Evolutionary conservation across 1,140 invertebrate species (phyloP), one percentile per base, ranked within the genome.

Genomic region (Danaus plexippus): DNA sequence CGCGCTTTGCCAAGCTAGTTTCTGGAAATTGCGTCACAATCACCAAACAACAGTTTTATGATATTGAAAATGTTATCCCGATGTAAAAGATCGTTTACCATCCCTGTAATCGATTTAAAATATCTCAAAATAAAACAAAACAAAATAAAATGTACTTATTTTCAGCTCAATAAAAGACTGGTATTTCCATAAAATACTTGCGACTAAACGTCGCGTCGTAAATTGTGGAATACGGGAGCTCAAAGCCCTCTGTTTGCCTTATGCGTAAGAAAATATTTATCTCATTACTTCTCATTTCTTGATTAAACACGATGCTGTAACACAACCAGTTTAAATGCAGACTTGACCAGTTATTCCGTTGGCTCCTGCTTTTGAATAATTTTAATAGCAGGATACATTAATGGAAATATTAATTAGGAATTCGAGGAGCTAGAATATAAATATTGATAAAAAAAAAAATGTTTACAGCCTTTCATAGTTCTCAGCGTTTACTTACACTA

Each of bases 301-400:
- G 55, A 58, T 46, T 63, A 54, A 54, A 58, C 41, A 58, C 41
- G 9, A 18, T 52, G 52, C 12, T 52, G 53, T 32, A 32, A 32
- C 48, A 63, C 43, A 63, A 63, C 61, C 54, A n/a, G 61, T 63
- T 57, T 47, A 43, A 53, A 57, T 53, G 44, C 49, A 57, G 51
- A 49, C 54, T 52, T 53, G 50, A 60, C 62, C 54, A 60, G 54
- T 60, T 40, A 43, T 60, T 43, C 47, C 54, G 54, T 57, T 43
- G 46, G 48, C 40, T 22, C 46, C 54, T 60, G 13, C 56, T 43
- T 51, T 56, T 43, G 45, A 18, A 41, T 18, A 44, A 10, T 47
- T 61, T 56, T 51, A 52, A 54, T 60, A 41, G 40, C 52, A 32
- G 13, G 12, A 55, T 57, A 50, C 41, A 42, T 52, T 45, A 48